Evolutionary conservation across 2,113 vertebrate genomes (phyloP).

Genomic region (Atlantisia rogersi): DNA sequence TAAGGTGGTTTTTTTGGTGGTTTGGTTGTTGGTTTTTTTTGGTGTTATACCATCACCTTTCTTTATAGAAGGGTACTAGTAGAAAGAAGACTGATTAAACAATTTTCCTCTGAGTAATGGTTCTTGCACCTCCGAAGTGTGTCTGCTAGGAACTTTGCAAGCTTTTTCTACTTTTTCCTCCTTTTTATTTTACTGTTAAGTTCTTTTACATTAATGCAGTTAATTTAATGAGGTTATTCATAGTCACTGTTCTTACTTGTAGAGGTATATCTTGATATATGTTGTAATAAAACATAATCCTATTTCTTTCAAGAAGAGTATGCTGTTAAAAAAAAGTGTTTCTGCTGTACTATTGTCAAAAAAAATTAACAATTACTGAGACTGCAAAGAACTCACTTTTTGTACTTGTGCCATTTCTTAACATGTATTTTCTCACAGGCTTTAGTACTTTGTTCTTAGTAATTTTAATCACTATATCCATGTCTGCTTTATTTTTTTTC

Average conservation of each 20-base stretch:
- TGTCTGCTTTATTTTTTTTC: background rate
- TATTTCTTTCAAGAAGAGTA: background rate
- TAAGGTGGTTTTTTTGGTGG: background rate
- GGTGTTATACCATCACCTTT: background rate
- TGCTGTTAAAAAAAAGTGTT: background rate
- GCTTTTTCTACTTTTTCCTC: background rate
- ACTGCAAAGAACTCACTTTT: background rate
- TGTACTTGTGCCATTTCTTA: background rate
- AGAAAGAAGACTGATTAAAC: background rate
- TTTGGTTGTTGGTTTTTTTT: background rate
- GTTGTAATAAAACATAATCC: background rate
- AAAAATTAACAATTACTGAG: background rate
- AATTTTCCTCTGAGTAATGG: background rate
- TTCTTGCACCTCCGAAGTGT: background rate
- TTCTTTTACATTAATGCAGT: slow-evolving; percentile 9
- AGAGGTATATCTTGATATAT: slow-evolving; percentile 30
- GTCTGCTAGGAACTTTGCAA: background rate
- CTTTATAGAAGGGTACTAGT: background rate
- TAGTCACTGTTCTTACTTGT: background rate
- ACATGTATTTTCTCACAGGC: background rate
- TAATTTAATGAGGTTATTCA: slow-evolving; percentile 47
- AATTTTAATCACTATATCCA: background rate
- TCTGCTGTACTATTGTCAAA: background rate
- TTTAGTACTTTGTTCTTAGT: background rate
- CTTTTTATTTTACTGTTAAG: background rate